Evolutionary conservation across 2,888 invertebrate genomes (phyloP).

Genomic region (Drosophila histrio): DNA sequence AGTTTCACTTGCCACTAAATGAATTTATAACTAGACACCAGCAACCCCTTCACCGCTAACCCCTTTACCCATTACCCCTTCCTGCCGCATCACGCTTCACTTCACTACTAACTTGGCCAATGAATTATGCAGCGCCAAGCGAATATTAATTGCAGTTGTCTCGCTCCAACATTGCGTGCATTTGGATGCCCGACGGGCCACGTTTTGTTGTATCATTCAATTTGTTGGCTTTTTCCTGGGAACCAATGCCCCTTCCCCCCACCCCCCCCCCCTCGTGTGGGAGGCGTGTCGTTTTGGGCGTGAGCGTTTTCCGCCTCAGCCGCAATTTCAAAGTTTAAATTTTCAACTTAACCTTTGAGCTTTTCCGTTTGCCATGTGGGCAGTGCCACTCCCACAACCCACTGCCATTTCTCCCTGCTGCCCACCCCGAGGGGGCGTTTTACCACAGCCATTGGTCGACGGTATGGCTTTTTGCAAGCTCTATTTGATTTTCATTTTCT

Average conservation of each 20-base stretch:
- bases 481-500: conserved; percentile 74
- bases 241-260: conserved; percentile 7
- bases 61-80: background rate
- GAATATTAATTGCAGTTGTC: conserved; percentile 54
- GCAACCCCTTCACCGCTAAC: background rate
- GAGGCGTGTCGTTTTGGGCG: conserved; percentile 46
- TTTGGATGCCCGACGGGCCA: conserved; percentile 22
- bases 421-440: background rate
- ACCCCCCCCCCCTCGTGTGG: conserved; percentile 20
- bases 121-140: conserved; percentile 61
- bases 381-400: conserved; percentile 12
- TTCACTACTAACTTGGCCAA: conserved; percentile 16
- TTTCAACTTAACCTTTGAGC: conserved; percentile 76
- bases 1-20: conserved; percentile 42
- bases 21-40: conserved; percentile 59
- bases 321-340: conserved; percentile 68
- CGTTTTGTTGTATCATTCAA: conserved; percentile 62
- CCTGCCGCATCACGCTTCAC: background rate
- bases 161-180: conserved; percentile 59
- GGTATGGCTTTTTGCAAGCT: conserved; percentile 42
- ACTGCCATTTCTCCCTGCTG: background rate
- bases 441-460: conserved; percentile 11
- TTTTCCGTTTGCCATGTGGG: conserved; percentile 51
- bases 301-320: conserved; percentile 43
- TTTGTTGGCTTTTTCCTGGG: conserved; percentile 51